Evolutionary conservation across 2,797 vertebrate genomes (phyloP).

Genomic region (Lycodopsis pacificus): DNA sequence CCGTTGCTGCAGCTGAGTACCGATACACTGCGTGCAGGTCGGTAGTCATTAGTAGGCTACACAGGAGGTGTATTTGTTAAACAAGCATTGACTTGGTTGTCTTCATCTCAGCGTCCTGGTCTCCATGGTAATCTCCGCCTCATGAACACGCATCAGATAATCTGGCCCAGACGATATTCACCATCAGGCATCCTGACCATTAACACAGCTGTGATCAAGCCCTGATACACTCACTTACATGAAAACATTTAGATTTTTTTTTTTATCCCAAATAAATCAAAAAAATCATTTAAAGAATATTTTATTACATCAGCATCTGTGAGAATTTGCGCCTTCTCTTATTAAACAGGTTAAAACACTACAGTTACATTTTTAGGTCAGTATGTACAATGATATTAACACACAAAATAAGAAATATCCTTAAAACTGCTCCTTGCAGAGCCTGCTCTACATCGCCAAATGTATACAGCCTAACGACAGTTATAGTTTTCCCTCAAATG

Average conservation of each 20-base stretch:
- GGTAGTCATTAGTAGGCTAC: background rate
- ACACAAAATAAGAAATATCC: constrained; percentile 77
- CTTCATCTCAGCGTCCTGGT: background rate
- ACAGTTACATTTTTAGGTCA: constrained; percentile 82
- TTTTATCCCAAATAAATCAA: background rate
- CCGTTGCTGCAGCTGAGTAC: background rate
- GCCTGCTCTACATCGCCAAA: constrained; percentile 82
- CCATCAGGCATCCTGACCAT: background rate
- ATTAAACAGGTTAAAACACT: constrained; percentile 84
- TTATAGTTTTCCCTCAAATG: constrained; percentile 63
- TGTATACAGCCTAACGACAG: constrained; percentile 75
- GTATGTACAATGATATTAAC: constrained; percentile 87
- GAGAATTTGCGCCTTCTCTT: constrained; percentile 72
- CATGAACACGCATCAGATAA: background rate
- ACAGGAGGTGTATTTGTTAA: background rate
- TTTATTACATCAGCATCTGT: constrained; percentile 83
- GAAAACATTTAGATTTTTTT: background rate
- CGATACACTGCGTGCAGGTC: background rate
- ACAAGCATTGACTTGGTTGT: background rate
- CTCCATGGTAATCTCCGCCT: constrained; percentile 1
- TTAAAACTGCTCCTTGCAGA: constrained; percentile 80
- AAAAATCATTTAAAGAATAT: constrained; percentile 70
- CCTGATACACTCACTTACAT: background rate
- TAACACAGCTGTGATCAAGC: background rate
- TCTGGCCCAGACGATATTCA: background rate